Percentiles rank a stretch among this genome's conserved stretches.
These are phyloP conservation scores for Hirtodrosophila cameraria DNA, from an alignment of 2,888 invertebrate species.

Conservation along the genomic window DNA sequence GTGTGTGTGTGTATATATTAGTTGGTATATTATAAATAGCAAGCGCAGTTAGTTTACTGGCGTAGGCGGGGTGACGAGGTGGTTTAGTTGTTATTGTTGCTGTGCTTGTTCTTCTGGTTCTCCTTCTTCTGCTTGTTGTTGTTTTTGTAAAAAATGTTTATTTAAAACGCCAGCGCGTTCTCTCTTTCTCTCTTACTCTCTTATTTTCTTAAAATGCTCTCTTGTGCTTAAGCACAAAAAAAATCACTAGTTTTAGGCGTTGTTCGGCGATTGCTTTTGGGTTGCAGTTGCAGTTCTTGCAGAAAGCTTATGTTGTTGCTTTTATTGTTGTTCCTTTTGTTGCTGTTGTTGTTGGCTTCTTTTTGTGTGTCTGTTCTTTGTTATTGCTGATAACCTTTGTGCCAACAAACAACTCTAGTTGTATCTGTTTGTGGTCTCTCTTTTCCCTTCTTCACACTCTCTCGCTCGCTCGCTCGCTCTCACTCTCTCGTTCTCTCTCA, in stretches of 20 bases:
- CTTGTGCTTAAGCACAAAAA: no score
- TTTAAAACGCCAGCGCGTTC: slow-evolving; percentile 42
- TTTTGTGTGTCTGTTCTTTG: slow-evolving; percentile 53
- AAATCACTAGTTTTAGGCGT: slow-evolving; percentile 74
- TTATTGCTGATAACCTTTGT: slow-evolving; percentile 75
- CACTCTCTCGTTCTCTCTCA: slow-evolving; percentile 49
- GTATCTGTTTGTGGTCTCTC: slow-evolving; percentile 45
- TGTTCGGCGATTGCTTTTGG: slow-evolving; percentile 76
- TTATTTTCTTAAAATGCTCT: no score
- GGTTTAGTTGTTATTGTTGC: slow-evolving; percentile 40
- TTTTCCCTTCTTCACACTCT: no score
- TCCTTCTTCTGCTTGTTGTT: slow-evolving; percentile 23
- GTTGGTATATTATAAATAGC: slow-evolving; percentile 27
- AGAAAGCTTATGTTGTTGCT: slow-evolving; percentile 50
- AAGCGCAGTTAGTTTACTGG: slow-evolving; percentile 37
- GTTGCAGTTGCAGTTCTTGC: slow-evolving; percentile 69
- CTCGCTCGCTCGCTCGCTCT: slow-evolving; percentile 33
- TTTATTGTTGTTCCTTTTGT: slow-evolving; percentile 42
- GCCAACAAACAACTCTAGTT: slow-evolving; percentile 52
- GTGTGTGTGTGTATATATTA: slow-evolving; percentile 1
- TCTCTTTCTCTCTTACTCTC: slow-evolving; percentile 20
- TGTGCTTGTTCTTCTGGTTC: slow-evolving; percentile 9
- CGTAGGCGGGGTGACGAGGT: slow-evolving; percentile 61
- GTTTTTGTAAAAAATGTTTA: slow-evolving; percentile 54
- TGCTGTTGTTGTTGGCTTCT: slow-evolving; percentile 48